phyloP scores from a whole-genome alignment of 2,113 vertebrate genomes.

The Melanerpes aurifrons region DNA sequence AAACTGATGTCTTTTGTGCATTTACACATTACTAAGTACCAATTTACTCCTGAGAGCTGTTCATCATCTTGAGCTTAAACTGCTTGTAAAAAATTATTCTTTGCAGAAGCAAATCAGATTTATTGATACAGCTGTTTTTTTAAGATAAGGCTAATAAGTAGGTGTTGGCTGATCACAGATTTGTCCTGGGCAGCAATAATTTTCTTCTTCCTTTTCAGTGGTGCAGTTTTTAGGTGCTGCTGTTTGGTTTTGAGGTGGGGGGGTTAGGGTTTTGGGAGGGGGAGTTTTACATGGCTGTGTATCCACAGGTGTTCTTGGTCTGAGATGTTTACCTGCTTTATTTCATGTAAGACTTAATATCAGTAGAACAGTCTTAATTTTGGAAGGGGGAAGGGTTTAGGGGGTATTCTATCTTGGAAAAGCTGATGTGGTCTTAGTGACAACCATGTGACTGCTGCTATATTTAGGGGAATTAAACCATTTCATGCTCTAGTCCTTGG shows the following conservation, averaged over 20 bases:
- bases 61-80: neutral
- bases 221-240: neutral
- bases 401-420: neutral
- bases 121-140: neutral
- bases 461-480: conserved; percentile 55
- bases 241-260: neutral
- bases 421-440: neutral
- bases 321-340: neutral
- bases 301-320: neutral
- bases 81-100: neutral
- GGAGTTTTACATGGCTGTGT: neutral
- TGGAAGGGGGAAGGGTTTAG: neutral
- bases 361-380: neutral
- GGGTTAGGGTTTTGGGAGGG: neutral
- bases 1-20: neutral
- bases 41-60: neutral
- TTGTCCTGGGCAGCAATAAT: neutral
- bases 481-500: neutral
- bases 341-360: neutral
- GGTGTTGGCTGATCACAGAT: neutral
- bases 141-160: neutral
- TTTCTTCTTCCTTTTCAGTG: neutral
- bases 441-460: conserved; percentile 12
- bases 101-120: neutral
- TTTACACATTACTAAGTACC: neutral